Base-by-base conservation (phyloP, 1,140 invertebrate species). In the Periplaneta americana region DNA sequence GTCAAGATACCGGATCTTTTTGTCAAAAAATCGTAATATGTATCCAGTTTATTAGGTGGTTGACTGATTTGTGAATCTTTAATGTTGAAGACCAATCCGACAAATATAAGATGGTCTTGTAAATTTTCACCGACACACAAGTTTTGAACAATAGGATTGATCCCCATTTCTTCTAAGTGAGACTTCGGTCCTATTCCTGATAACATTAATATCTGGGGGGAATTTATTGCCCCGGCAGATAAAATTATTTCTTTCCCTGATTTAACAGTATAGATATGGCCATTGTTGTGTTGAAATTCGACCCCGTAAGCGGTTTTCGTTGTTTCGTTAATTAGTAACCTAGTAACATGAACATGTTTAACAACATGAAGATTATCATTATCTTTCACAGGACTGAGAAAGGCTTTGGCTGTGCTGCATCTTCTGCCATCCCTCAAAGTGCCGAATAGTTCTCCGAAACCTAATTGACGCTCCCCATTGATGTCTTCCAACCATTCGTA, bases 101-200 rank as follows among this genome's bases (percentile, higher is more conserved):
- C 88, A 83, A 93, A 94, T 10, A 91, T 92, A 78, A 94, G 11
- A 31, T 96, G 95, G 83, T 96, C 95, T 84, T 94, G 93, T 32
- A 96, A 85, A 15, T 91, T 92, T 85, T 92, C 88, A 0, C 95
- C 95, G 1, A 95, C 95, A 77, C 89, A 91, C 17, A 94, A 87
- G 82, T 94, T 90, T 85, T 93, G 88, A 17, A 95, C 86, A 0
- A 93, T 87, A 0, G 91, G 88, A 18, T 17, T 18, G 33, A 96
- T 93, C 0, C 92, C 92, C 1, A 96, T 86, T 35, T 92, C 90
- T 75, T 92, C 86, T 5, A 98, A 87, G 83, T 95, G 92, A 34
- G 92, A 87, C 80, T 85, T 89, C 0, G 94, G 94, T 8, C 95
- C 95, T 35, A 96, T 91, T 31, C 95, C 95, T 2, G 94, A 95